These are phyloP conservation scores for Phortica okadai DNA, from an alignment of 2,888 invertebrate species.

Conservation along the genomic window DNA sequence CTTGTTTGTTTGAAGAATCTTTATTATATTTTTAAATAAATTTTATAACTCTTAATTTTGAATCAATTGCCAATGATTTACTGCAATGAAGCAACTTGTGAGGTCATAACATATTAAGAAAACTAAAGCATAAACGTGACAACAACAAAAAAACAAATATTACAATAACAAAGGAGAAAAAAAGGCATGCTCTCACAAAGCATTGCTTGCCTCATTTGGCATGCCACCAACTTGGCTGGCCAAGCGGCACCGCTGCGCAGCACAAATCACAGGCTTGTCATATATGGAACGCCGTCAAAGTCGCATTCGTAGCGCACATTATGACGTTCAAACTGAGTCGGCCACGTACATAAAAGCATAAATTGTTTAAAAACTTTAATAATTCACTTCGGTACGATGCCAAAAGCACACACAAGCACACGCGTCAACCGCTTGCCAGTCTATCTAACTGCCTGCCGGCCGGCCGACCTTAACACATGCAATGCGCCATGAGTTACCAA, in stretches of 20 bases:
- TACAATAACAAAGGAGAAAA: constrained; percentile 44
- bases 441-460: neutral
- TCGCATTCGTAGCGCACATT: constrained; percentile 17
- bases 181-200: constrained; percentile 34
- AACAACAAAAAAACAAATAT: constrained; percentile 33
- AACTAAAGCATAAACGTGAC: constrained; percentile 45
- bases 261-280: constrained; percentile 47
- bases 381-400: constrained; percentile 60
- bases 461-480: neutral
- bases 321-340: constrained; percentile 4
- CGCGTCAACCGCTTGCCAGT: neutral
- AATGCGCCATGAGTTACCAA: constrained; percentile 34
- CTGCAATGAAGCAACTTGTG: constrained; percentile 59
- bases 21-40: too few species aligned
- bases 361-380: constrained; percentile 66
- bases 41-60: too few species aligned
- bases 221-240: constrained; percentile 60
- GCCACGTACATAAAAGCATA: constrained; percentile 51
- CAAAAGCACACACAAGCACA: constrained; percentile 48
- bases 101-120: constrained; percentile 61
- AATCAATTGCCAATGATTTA: too few species aligned
- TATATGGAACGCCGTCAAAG: constrained; percentile 35
- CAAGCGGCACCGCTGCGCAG: constrained; percentile 50
- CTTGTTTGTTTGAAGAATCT: too few species aligned
- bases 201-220: constrained; percentile 65